These are phyloP conservation scores for Formica aserva DNA, from an alignment of 2,888 invertebrate species.

Conservation along the genomic window DNA sequence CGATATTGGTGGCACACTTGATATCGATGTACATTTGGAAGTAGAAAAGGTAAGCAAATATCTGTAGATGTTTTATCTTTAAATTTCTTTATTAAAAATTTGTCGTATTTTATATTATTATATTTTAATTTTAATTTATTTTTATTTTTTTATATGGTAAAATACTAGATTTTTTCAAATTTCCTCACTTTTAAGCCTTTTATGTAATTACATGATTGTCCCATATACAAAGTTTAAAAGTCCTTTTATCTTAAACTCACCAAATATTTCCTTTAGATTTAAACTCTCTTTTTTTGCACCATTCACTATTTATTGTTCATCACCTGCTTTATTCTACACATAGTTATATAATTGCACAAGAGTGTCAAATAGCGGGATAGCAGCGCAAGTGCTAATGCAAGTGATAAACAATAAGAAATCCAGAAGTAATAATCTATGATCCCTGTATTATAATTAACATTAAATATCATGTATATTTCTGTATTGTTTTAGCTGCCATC, in stretches of 20 bases:
- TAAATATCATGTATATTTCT: neutral
- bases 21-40: constrained; percentile 84
- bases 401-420: neutral
- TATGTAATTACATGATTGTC: neutral
- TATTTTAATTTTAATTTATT: neutral
- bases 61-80: neutral
- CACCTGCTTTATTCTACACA: neutral
- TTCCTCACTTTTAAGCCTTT: neutral
- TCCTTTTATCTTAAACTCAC: neutral
- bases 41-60: constrained; percentile 80
- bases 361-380: neutral
- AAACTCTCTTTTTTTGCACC: neutral
- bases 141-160: neutral
- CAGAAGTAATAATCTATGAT: neutral
- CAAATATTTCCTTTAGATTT: neutral
- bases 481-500: constrained; percentile 72
- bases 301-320: neutral
- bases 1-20: constrained; percentile 86
- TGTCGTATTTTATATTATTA: neutral
- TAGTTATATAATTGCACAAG: neutral
- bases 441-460: neutral
- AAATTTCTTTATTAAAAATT: neutral
- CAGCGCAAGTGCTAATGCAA: neutral
- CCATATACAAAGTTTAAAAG: neutral
- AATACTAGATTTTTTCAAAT: neutral